Base-by-base conservation (phyloP, 1,140 invertebrate genomes). In the Chlorops oryzae region DNA sequence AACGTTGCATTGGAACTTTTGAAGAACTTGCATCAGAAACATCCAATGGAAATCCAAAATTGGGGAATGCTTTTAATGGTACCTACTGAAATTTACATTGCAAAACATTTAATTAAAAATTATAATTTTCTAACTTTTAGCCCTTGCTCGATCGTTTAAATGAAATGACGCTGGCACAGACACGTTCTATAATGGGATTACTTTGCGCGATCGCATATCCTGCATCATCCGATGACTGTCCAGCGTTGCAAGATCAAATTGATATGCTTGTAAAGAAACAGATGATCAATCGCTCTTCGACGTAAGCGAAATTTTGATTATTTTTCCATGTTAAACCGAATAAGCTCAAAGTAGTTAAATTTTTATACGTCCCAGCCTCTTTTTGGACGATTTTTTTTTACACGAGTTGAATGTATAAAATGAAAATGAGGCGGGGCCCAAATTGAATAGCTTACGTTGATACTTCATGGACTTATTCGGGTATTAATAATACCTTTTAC, bases 231-330 rank as follows among this genome's bases (percentile, higher is more conserved):
- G 51, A 71, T 2, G 70, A 70, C 15, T 69, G 75, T 38, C 62
- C 73, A 18, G 65, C 71, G 7, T 62, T 83, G n/a, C 73, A 77
- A 45, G 77, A 82, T 58, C 80, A 83, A 55, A 73, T 84, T 25
- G 75, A 75, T 52, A 82, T 82, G 68, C 47, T 82, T 2, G 63
- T 83, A 2, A 76, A 79, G 34, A 85, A 85, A 54, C 78, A 83
- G 56, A 63, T 84, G n/a, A 74, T 75, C 6, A 77, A 75, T 57
- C 65, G 73, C 6, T 74, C 76, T 37, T 61, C 65, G 18, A 42
- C 65, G 75, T 77, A 65, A 64, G 62, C 63, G 50, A 20, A 35
- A 3, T 20, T 28, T 35, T 46, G 22, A 20, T 23, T 13, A 9
- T 47, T 32, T 41, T 34, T 40, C n/a, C n/a, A n/a, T n/a, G n/a